Evolutionary conservation across 2,888 invertebrate species (phyloP).

Genomic region (Argyresthia albistria): DNA sequence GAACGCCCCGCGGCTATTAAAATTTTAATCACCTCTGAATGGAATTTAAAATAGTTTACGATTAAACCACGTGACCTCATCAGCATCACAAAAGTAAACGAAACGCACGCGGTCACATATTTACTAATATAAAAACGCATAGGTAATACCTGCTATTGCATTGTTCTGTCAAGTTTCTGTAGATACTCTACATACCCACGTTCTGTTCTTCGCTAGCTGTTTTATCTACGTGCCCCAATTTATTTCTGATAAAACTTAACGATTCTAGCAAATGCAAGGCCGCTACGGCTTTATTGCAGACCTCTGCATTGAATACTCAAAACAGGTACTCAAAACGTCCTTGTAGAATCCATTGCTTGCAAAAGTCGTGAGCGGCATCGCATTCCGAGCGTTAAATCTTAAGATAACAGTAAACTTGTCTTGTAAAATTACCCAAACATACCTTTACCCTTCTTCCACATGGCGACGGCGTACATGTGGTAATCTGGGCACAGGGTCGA

Average conservation of each 20-base stretch:
- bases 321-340: not conserved
- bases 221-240: constrained; percentile 1
- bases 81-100: constrained; percentile 6
- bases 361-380: no score
- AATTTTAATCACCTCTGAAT: no score
- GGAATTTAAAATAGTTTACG: no score
- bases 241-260: not conserved
- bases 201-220: not conserved
- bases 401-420: no score
- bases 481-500: constrained; percentile 62
- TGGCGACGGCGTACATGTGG: constrained; percentile 78
- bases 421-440: constrained; percentile 21
- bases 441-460: constrained; percentile 83
- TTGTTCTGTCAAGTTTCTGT: no score
- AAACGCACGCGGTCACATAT: not conserved
- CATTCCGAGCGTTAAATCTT: no score
- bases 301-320: constrained; percentile 1
- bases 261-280: not conserved
- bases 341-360: no score
- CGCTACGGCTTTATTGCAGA: not conserved
- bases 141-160: not conserved
- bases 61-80: constrained; percentile 19
- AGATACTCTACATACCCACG: not conserved
- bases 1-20: no score
- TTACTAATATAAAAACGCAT: not conserved